Percentiles rank a stretch among this genome's conserved stretches.
Evolutionary conservation across 2,888 invertebrate species (phyloP).

Genomic region (Neoascia interrupta): DNA sequence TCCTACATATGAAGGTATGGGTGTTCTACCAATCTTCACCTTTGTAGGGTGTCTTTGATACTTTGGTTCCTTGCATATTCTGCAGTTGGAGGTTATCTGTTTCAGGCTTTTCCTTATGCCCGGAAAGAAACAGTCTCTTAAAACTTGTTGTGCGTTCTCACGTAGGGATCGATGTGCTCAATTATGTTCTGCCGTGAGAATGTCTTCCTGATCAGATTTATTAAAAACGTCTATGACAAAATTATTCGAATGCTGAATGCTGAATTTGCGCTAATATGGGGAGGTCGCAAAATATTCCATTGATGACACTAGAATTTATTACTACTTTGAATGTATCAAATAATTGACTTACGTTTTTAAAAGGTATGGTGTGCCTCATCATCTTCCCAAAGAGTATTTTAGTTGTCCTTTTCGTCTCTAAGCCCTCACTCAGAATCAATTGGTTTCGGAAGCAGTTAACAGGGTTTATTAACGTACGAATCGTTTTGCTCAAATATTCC

Average conservation of each 20-base stretch:
- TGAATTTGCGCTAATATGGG: background rate
- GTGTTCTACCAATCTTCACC: conserved; percentile 16
- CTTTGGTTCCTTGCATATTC: conserved; percentile 22
- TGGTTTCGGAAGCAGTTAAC: conserved; percentile 24
- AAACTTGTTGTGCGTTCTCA: conserved; percentile 18
- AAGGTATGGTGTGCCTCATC: conserved; percentile 16
- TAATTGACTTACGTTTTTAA: background rate
- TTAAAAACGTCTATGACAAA: conserved; percentile 25
- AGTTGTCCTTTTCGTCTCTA: background rate
- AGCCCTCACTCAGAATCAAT: background rate
- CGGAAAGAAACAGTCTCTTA: conserved; percentile 18
- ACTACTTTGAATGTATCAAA: too few species aligned
- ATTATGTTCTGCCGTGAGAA: conserved; percentile 20
- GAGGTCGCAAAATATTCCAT: conserved; percentile 7
- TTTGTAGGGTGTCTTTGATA: conserved; percentile 8
- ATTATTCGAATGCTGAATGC: background rate
- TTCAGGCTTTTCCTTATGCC: conserved; percentile 6
- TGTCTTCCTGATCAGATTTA: conserved; percentile 13
- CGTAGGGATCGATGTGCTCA: conserved; percentile 29
- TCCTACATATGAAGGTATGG: conserved; percentile 12
- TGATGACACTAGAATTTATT: conserved; percentile 7
- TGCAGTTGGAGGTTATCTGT: conserved; percentile 11
- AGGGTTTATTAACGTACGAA: background rate
- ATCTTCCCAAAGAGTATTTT: conserved; percentile 11
- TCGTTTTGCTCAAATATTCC: background rate